Evolutionary conservation across 2,888 invertebrate species (phyloP).

Genomic region (Steinernema hermaphroditum): DNA sequence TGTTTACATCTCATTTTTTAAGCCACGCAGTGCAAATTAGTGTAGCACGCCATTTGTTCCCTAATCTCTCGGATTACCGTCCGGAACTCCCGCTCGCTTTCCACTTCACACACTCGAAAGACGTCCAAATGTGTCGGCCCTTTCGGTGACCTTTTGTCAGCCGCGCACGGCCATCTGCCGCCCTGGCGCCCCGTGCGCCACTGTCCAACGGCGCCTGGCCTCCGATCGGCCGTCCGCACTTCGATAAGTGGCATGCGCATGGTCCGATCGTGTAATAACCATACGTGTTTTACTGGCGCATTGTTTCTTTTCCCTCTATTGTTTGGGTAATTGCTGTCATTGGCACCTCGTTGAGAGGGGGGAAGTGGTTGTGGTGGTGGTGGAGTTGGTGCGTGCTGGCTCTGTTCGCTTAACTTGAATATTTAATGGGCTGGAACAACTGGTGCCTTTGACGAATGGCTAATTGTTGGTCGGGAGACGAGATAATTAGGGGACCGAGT

Average conservation of each 20-base stretch:
- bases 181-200: too few relatives aligned
- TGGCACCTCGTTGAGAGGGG: neutral
- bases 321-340: neutral
- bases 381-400: neutral
- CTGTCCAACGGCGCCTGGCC: neutral
- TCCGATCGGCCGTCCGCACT: neutral
- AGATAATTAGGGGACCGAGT: neutral
- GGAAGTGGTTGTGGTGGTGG: neutral
- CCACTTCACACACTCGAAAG: neutral
- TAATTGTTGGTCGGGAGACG: constrained; percentile 2
- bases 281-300: neutral
- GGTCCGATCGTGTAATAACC: neutral
- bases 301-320: neutral
- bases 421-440: constrained; percentile 1
- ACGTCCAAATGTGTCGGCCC: neutral
- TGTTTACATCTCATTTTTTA: constrained; percentile 8
- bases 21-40: neutral
- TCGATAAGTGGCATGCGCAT: neutral
- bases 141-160: constrained; percentile 26
- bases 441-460: neutral
- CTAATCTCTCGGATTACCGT: constrained; percentile 14
- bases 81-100: neutral
- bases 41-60: neutral
- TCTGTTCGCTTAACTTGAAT: constrained; percentile 9
- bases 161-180: constrained; percentile 17